Evolutionary conservation across 1,140 invertebrate genomes (phyloP), one percentile per base, ranked within the genome.

Genomic region (Paralvinella palmiformis): DNA sequence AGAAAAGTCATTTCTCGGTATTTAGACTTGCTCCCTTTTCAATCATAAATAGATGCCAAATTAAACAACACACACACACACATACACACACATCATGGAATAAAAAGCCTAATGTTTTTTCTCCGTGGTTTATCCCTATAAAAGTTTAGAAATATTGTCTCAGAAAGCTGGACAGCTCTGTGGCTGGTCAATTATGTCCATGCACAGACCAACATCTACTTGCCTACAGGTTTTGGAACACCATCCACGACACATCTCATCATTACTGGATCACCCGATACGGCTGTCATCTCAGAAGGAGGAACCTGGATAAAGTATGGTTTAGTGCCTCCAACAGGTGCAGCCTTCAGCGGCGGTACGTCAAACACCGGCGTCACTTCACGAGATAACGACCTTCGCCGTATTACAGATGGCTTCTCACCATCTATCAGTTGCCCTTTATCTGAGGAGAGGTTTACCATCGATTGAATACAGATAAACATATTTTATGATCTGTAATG

Each of bases 231-330:
- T 55, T 65, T 61, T 2, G 78, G 78, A 32, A 69, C 69, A 22
- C 78, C 78, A 33, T 75, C 73, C 0, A 78, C 70, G 17, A 71
- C 62, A 37, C 72, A 77, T 48, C 75, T 73, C 10, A 79, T 61
- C 13, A 69, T 68, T 10, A 79, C 68, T 29, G 68, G 72, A 29
- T 78, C 76, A 33, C 78, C 76, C 45, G 74, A 73, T 24, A 69
- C 67, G 1, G 77, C 67, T 29, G 74, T 72, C 22, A 79, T 59
- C 20, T 70, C 64, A 50, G 72, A 71, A 7, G 76, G 75, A 13
- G 77, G 67, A 36, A 69, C 64, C 55, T 74, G 48, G 20, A 70
- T 66, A 62, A 78, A 76, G 24, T 62, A 69, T n/a, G 78, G 76
- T 35, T 69, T 66, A 27, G 62, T 57, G 4, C 75, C 75, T 0